A percentile compares a stretch with the other conserved stretches of the same genome.
These are phyloP conservation scores for Chrosomus eos DNA, from an alignment of 2,797 vertebrate species.

Conservation along the genomic window DNA sequence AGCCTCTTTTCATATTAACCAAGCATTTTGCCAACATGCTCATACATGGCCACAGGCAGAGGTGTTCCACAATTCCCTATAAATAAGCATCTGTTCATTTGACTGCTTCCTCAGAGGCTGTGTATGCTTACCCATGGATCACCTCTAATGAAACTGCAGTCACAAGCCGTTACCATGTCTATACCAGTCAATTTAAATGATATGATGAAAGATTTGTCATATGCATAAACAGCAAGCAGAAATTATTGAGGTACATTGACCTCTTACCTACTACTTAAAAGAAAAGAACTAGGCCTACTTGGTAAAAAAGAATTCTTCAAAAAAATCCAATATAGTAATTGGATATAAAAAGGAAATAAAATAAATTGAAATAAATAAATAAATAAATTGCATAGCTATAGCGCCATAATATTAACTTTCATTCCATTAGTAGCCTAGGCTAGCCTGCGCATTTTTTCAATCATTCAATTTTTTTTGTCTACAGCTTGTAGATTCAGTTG, in stretches of 20 bases:
- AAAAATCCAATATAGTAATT: too few relatives aligned
- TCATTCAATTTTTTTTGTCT: too few relatives aligned
- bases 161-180: slow-evolving; percentile 14
- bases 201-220: neutral
- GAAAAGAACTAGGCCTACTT: neutral
- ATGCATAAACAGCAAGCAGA: neutral
- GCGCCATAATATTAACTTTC: neutral
- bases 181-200: neutral
- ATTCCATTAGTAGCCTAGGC: too few relatives aligned
- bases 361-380: too few relatives aligned
- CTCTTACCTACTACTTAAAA: neutral
- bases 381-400: too few relatives aligned
- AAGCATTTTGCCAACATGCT: slow-evolving; percentile 66
- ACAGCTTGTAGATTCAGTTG: too few relatives aligned
- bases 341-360: too few relatives aligned
- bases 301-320: too few relatives aligned
- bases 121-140: slow-evolving; percentile 14
- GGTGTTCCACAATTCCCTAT: slow-evolving; percentile 29
- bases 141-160: slow-evolving; percentile 16
- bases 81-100: slow-evolving; percentile 39
- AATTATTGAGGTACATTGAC: neutral
- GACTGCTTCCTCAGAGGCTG: slow-evolving; percentile 24
- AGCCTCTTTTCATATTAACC: slow-evolving; percentile 74
- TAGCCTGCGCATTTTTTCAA: too few relatives aligned
- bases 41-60: slow-evolving; percentile 55